phyloP scores from a whole-genome alignment of 1,140 invertebrate species.

The Cydia amplana region DNA sequence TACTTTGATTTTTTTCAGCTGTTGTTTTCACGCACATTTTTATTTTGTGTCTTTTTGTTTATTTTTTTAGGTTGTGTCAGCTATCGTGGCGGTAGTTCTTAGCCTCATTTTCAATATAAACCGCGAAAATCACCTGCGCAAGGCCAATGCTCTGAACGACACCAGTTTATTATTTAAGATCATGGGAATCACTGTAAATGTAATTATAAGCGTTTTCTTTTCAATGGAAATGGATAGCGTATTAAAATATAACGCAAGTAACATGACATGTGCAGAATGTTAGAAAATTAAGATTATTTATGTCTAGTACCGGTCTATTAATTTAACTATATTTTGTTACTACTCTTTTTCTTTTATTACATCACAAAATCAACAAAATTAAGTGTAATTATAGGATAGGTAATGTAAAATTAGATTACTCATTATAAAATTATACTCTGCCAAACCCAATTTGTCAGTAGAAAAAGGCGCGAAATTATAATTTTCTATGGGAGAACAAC shows the following conservation, averaged over 20 bases:
- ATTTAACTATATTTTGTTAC: too few relatives aligned
- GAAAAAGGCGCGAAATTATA: too few relatives aligned
- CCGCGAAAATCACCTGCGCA: slow-evolving; percentile 80
- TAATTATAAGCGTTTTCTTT: slow-evolving; percentile 81
- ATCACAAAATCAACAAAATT: too few relatives aligned
- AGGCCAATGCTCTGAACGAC: slow-evolving; percentile 83
- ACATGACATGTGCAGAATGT: neutral
- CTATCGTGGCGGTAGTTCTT: slow-evolving; percentile 81
- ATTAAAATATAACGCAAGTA: slow-evolving; percentile 2
- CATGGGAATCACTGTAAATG: slow-evolving; percentile 81
- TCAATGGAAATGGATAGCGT: slow-evolving; percentile 53
- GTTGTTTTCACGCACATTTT: slow-evolving; percentile 35
- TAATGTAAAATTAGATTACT: too few relatives aligned
- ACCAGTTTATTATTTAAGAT: slow-evolving; percentile 81
- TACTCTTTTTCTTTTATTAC: too few relatives aligned
- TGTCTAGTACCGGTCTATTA: too few relatives aligned
- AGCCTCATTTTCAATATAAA: slow-evolving; percentile 83
- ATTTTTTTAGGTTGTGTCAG: slow-evolving; percentile 81
- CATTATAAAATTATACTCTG: too few relatives aligned
- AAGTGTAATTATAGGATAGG: too few relatives aligned
- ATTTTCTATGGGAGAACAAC: too few relatives aligned
- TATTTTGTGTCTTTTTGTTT: slow-evolving; percentile 43
- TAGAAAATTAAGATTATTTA: neutral
- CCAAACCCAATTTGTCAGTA: too few relatives aligned
- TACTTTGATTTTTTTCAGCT: slow-evolving; percentile 49